phyloP scores from a whole-genome alignment of 1,140 invertebrate species.

The Telenomus remus region DNA sequence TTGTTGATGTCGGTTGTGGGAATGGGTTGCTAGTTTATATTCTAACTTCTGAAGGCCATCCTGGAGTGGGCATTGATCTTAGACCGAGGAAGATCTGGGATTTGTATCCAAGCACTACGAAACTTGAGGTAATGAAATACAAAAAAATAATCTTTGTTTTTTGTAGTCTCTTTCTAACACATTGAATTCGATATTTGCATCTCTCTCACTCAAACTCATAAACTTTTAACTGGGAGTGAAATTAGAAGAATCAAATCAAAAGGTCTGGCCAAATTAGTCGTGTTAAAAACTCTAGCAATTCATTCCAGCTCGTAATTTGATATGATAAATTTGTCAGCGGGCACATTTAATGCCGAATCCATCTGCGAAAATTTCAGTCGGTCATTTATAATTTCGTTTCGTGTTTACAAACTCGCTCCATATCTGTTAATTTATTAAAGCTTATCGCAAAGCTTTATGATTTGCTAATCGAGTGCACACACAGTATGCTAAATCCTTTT shows the following conservation, averaged over 20 bases:
- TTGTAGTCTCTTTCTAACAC: too few species aligned
- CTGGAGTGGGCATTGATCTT: constrained; percentile 93
- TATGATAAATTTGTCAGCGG: background rate
- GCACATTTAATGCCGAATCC: constrained; percentile 1
- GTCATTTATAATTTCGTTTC: constrained; percentile 4
- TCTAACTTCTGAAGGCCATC: constrained; percentile 87
- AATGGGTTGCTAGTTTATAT: constrained; percentile 96
- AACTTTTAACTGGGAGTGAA: too few species aligned
- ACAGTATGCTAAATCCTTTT: too few species aligned
- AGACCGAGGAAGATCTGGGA: constrained; percentile 94
- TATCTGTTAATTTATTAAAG: constrained; percentile 5
- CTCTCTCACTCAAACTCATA: too few species aligned
- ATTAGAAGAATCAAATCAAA: too few species aligned
- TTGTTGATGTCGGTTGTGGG: constrained; percentile 97
- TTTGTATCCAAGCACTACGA: constrained; percentile 79
- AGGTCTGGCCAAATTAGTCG: background rate
- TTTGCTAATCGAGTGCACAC: too few species aligned
- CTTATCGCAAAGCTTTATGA: background rate
- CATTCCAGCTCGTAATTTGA: background rate
- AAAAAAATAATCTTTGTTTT: too few species aligned
- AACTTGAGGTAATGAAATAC: constrained; percentile 68
- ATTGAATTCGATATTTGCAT: too few species aligned
- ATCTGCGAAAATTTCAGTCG: constrained; percentile 5
- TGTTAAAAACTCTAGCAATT: background rate
- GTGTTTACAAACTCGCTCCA: constrained; percentile 2